phyloP scores from a whole-genome alignment of 2,113 vertebrate genomes.

The Myocastor coypus region DNA sequence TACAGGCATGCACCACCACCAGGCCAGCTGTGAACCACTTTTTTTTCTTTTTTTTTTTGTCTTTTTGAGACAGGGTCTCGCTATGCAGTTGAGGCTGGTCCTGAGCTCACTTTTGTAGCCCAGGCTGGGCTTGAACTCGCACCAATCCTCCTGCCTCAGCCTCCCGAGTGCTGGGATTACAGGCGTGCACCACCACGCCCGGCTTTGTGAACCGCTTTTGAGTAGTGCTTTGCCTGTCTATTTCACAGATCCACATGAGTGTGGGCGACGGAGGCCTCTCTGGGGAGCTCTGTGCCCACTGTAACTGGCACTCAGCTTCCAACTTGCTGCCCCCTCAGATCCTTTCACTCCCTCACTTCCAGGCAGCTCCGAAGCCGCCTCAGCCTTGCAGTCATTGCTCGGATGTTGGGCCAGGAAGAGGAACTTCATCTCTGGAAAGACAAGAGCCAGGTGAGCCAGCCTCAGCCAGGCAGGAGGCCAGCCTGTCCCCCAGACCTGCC shows the following conservation, averaged over 20 bases:
- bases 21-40: not conserved
- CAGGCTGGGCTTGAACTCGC: too few relatives aligned
- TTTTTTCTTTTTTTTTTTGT: too few relatives aligned
- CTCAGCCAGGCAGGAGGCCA: not conserved
- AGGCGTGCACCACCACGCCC: not conserved
- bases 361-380: constrained; percentile 78
- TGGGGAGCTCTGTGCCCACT: not conserved
- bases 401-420: constrained; percentile 68
- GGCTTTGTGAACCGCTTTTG: not conserved
- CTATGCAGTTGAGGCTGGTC: too few relatives aligned
- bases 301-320: not conserved
- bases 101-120: too few relatives aligned
- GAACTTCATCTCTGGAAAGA: constrained; percentile 26
- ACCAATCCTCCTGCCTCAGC: too few relatives aligned
- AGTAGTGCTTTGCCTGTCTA: not conserved
- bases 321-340: not conserved
- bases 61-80: too few relatives aligned
- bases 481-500: rapidly evolving
- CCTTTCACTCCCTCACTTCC: not conserved
- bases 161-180: not conserved
- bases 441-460: constrained; percentile 69
- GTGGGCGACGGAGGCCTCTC: not conserved
- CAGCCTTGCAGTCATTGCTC: constrained; percentile 69
- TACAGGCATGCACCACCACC: not conserved
- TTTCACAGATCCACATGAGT: not conserved